phyloP scores from a whole-genome alignment of 30 jellyfish, hydroid and myxozoan species.

The Hydractinia symbiolongicarpus region DNA sequence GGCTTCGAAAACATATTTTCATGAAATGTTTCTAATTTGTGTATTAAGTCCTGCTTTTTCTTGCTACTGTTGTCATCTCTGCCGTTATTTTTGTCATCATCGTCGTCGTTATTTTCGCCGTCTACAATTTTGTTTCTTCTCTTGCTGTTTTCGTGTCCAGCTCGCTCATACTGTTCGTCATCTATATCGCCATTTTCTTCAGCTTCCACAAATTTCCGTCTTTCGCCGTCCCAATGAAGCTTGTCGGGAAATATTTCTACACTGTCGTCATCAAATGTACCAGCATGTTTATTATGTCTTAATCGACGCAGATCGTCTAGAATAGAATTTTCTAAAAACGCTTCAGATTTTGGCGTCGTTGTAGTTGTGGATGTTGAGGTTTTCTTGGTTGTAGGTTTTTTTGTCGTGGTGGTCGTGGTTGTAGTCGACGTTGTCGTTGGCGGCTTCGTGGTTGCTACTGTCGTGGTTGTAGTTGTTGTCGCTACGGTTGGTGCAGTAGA shows the following conservation, averaged over 20 bases:
- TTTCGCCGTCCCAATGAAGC: constrained; percentile 22
- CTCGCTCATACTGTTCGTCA: neutral
- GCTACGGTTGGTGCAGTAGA: neutral
- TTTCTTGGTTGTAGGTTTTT: constrained; percentile 2
- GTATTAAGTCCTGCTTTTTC: neutral
- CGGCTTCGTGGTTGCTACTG: neutral
- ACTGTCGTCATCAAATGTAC: constrained; percentile 5
- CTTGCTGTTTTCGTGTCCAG: neutral
- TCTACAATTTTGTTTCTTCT: neutral
- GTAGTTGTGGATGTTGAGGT: neutral
- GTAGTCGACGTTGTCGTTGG: constrained; percentile 20
- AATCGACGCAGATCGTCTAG: neutral
- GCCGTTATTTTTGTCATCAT: neutral
- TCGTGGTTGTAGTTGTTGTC: neutral
- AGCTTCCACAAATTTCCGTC: neutral
- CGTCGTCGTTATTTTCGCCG: constrained; percentile 18
- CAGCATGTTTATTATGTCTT: neutral
- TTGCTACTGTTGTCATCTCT: neutral
- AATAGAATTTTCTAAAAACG: neutral
- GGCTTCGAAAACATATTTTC: neutral
- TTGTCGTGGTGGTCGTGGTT: constrained; percentile 23
- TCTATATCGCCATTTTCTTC: neutral
- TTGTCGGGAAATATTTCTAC: constrained; percentile 21
- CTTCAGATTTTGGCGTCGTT: neutral
- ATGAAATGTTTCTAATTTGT: neutral